Conservation (phyloP, 2,888 invertebrate species). For the Drosophila differens region DNA sequence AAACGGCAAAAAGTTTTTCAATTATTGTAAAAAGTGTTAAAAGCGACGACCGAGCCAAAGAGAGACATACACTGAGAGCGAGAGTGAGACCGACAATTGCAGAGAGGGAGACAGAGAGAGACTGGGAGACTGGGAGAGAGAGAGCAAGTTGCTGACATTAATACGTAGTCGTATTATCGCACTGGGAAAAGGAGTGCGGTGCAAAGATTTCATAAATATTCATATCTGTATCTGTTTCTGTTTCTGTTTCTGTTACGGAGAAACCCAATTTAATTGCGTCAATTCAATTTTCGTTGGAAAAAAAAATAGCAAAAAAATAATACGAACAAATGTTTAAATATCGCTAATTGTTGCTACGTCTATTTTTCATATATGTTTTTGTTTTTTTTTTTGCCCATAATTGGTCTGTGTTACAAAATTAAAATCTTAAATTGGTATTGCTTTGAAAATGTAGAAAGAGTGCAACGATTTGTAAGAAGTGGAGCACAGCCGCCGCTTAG, state of each 20-base stretch:
- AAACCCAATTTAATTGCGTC: constrained; percentile 25
- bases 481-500: constrained; percentile 11
- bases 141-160: neutral
- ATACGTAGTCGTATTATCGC: constrained; percentile 1
- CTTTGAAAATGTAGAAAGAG: constrained; percentile 20
- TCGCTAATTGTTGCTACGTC: constrained; percentile 1
- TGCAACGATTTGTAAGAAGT: constrained; percentile 13
- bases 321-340: constrained; percentile 6
- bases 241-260: neutral
- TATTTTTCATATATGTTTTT: neutral
- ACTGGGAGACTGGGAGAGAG: too few species aligned
- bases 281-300: constrained; percentile 12
- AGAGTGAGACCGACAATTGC: constrained; percentile 5
- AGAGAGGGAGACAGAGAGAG: constrained; percentile 1
- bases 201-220: constrained; percentile 27
- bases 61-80: constrained; percentile 1
- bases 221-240: constrained; percentile 4
- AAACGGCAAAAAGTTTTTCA: constrained; percentile 74
- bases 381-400: neutral
- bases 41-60: constrained; percentile 41
- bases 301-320: neutral
- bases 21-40: constrained; percentile 78
- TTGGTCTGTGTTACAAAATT: constrained; percentile 13
- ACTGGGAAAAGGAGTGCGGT: constrained; percentile 13
- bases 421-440: constrained; percentile 10